Evolutionary conservation across 2,888 invertebrate genomes (phyloP).

Genomic region (Alentia gelatinosa): DNA sequence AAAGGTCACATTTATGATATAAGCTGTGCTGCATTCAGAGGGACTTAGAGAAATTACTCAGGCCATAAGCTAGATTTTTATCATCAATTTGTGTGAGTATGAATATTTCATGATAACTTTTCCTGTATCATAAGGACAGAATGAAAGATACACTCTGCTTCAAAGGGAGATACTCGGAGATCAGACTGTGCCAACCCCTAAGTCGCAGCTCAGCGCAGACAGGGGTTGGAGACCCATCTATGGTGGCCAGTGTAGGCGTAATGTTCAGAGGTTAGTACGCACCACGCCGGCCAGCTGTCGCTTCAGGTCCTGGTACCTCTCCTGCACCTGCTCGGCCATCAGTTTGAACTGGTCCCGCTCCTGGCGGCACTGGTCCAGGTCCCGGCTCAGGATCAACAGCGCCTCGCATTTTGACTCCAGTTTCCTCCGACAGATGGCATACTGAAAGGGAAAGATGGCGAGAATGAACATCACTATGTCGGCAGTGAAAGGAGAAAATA

Average conservation of each 20-base stretch:
- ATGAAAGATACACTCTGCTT: too few species aligned
- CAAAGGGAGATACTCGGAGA: too few species aligned
- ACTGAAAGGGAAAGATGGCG: conserved; percentile 54
- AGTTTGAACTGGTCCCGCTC: conserved; percentile 91
- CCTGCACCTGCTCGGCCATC: conserved; percentile 89
- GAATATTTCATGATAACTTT: too few species aligned
- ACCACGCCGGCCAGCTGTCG: conserved; percentile 78
- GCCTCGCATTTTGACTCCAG: conserved; percentile 88
- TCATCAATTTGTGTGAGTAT: too few species aligned
- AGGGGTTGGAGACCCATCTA: background rate
- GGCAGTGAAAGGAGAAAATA: background rate
- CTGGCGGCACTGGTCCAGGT: conserved; percentile 88
- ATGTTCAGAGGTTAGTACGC: conserved; percentile 32
- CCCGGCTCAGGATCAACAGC: conserved; percentile 88
- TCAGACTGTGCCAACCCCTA: too few species aligned
- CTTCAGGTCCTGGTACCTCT: conserved; percentile 79
- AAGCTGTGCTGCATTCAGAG: too few species aligned
- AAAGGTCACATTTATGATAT: too few species aligned
- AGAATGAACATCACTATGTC: background rate
- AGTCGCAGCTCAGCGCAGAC: too few species aligned
- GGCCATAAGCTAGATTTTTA: too few species aligned
- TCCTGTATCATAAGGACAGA: too few species aligned
- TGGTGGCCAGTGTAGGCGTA: background rate
- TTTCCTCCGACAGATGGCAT: conserved; percentile 62
- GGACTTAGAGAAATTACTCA: too few species aligned